Conservation (phyloP, 1,140 invertebrate genomes). For the Rhagoletis zephyria region DNA sequence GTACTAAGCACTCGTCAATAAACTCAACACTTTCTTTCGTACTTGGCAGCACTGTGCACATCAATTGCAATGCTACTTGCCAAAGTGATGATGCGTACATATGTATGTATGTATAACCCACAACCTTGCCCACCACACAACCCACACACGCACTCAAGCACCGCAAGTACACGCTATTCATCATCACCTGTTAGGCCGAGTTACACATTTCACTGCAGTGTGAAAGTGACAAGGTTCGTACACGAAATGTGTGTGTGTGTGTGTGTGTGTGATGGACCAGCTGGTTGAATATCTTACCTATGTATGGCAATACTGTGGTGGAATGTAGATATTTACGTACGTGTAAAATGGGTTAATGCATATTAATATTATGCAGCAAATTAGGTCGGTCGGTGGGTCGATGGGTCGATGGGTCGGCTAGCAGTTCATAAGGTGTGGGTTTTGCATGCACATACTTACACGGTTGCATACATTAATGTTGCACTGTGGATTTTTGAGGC, state of each 20-base stretch:
- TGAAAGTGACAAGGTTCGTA: neutral
- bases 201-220: neutral
- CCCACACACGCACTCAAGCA: neutral
- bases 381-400: conserved; percentile 12
- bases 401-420: neutral
- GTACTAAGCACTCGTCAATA: neutral
- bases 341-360: conserved; percentile 47
- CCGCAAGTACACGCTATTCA: conserved; percentile 8
- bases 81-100: too few species aligned
- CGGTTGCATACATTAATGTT: neutral
- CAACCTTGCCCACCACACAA: too few species aligned
- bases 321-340: neutral
- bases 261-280: neutral
- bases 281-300: neutral
- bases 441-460: too few species aligned
- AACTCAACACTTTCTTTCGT: neutral
- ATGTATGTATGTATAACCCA: too few species aligned
- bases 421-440: too few species aligned
- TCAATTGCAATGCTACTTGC: too few species aligned
- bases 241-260: neutral
- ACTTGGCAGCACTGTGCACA: too few species aligned
- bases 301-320: too few species aligned
- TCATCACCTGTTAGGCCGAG: neutral
- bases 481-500: neutral
- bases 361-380: conserved; percentile 20